These are phyloP conservation scores for Pyrgilauda ruficollis DNA, from an alignment of 2,113 vertebrate genomes.

Conservation along the genomic window DNA sequence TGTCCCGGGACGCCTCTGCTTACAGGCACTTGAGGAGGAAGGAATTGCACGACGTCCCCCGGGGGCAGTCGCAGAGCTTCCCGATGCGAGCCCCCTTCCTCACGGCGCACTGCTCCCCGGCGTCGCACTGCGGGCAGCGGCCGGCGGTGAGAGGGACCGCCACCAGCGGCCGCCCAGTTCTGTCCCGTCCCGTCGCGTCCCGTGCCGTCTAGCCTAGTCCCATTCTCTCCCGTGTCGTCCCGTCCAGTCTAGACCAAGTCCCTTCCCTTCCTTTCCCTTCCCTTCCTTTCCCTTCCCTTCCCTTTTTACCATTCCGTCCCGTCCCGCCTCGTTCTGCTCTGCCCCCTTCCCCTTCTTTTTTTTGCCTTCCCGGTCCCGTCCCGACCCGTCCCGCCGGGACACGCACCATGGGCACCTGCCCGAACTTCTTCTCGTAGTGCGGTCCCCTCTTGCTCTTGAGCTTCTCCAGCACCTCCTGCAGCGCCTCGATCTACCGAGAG, in stretches of 20 bases:
- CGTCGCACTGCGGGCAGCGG: slow-evolving; percentile 73
- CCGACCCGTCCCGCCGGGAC: not conserved
- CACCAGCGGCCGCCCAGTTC: not conserved
- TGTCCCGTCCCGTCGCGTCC: not conserved
- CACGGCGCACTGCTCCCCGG: slow-evolving; percentile 80
- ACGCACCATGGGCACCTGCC: slow-evolving; percentile 81
- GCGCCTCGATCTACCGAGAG: slow-evolving; percentile 78
- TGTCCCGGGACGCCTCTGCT: not conserved
- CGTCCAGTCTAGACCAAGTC: not conserved
- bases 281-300: not conserved
- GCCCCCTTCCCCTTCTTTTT: too few species aligned
- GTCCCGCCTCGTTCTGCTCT: too few species aligned
- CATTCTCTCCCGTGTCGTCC: not conserved
- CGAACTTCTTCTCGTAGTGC: slow-evolving; percentile 80
- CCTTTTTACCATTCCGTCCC: not conserved
- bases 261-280: not conserved
- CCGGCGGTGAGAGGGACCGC: not conserved
- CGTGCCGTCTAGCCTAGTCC: too few species aligned
- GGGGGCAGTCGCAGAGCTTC: slow-evolving; percentile 82
- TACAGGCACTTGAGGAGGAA: slow-evolving; percentile 84
- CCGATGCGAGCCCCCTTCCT: slow-evolving; percentile 82
- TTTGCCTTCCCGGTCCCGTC: not conserved
- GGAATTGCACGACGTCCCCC: slow-evolving; percentile 80
- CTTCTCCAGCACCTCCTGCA: slow-evolving; percentile 83
- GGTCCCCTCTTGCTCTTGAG: slow-evolving; percentile 81